Base-by-base conservation (phyloP, 2,113 vertebrate genomes). In the Gobio gobio region DNA sequence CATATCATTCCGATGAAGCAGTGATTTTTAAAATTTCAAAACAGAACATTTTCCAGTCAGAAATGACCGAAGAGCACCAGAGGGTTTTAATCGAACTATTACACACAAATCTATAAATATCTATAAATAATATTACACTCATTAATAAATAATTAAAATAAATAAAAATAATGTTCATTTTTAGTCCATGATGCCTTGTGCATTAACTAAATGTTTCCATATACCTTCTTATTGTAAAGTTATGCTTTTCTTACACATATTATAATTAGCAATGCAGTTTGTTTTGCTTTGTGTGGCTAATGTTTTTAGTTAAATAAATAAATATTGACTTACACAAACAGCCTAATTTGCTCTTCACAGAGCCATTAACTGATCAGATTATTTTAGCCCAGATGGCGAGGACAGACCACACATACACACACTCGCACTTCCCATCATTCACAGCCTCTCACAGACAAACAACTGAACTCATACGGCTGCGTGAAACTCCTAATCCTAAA, bases 301-400 rank as follows among this genome's bases (percentile, higher is more conserved):
- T 54, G 74, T 56, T 77, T 51, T 75, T 26, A 75, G 12, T 83
- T 18, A 51, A 58, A 61, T 10, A 36, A 58, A 83, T 33, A 47
- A 33, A 75, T 74, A 75, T 59, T 29, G 16, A 75, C 56, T 75
- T 49, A 49, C 70, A 63, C 61, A 36, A 12, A 47, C 45, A 70
- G 64, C 56, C 56, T 75, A 33, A n/a, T 70, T 74, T 83, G n/a
- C 36, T 47, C 29, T 58, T 83, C 66, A 72, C 45, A 84, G 45
- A 63, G 77, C 9, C 49, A n/a, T 84, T 72, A 66, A 83, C 40
- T 76, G 72, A 82, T 86, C 61, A 81, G 64, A 83, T 86, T 80
- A 86, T 63, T 79, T 81, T 82, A 36, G 70, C 56, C 63, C 87
- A 88, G 63, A 85, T 83, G 78, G 47, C 0, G 8, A 76, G n/a